Percentiles rank a stretch among this genome's conserved stretches.
These are phyloP conservation scores for Nysson spinosus DNA, from an alignment of 2,888 invertebrate genomes.

Conservation along the genomic window DNA sequence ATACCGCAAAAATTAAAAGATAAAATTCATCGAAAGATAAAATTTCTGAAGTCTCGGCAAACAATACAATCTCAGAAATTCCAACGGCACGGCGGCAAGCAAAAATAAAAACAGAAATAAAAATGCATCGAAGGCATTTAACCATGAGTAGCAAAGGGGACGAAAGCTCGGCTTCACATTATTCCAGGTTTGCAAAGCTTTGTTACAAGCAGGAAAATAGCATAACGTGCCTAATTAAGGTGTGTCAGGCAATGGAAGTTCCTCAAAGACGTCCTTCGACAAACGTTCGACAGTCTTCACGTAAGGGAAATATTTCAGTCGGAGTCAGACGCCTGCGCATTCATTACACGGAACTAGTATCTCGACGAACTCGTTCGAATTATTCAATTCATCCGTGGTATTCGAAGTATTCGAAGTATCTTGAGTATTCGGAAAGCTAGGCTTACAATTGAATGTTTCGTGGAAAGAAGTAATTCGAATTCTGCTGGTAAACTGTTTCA, in stretches of 20 bases:
- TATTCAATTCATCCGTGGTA: constrained; percentile 12
- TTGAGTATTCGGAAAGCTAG: constrained; percentile 1
- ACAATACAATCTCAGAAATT: constrained; percentile 6
- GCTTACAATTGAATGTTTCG: constrained; percentile 1
- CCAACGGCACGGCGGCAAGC: constrained; percentile 3
- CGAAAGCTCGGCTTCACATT: constrained; percentile 30
- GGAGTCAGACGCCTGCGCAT: no score
- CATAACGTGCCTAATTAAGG: constrained; percentile 30
- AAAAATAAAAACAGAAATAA: constrained; percentile 22
- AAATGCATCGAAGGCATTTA: constrained; percentile 28
- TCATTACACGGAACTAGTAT: not conserved
- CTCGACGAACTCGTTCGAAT: constrained; percentile 6
- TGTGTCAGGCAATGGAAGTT: constrained; percentile 1
- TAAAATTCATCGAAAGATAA: constrained; percentile 3
- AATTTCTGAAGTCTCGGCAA: not conserved
- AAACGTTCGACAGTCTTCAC: not conserved
- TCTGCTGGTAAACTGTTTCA: not conserved
- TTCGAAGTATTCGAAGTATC: constrained; percentile 11
- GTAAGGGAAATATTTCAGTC: not conserved
- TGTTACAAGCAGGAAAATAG: constrained; percentile 5
- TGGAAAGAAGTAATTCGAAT: constrained; percentile 14
- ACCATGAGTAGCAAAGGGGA: constrained; percentile 36
- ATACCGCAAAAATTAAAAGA: no score
- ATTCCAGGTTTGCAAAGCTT: constrained; percentile 28
- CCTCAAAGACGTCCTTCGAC: constrained; percentile 10